Evolutionary conservation across 2,888 invertebrate genomes (phyloP).

Genomic region (Troides aeacus): DNA sequence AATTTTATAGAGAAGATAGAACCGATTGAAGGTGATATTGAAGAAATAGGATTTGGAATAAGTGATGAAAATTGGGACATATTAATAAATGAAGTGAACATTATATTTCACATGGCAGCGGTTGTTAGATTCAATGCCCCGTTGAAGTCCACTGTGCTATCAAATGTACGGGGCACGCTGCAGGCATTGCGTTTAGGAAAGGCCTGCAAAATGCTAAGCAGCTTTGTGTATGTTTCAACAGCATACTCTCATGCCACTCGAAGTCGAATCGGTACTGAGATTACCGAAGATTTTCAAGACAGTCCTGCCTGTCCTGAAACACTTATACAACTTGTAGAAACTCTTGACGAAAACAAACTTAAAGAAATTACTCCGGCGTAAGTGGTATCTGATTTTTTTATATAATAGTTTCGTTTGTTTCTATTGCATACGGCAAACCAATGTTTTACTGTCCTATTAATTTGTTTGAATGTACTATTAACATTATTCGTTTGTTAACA

Average conservation of each 20-base stretch:
- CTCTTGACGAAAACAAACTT: slow-evolving; percentile 3
- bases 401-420: too few species aligned
- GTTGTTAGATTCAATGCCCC: slow-evolving; percentile 21
- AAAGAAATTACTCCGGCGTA: slow-evolving; percentile 13
- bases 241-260: slow-evolving; percentile 25
- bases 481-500: not conserved
- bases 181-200: slow-evolving; percentile 22
- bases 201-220: slow-evolving; percentile 11
- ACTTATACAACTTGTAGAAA: slow-evolving; percentile 23
- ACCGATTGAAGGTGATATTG: slow-evolving; percentile 22
- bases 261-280: slow-evolving; percentile 7
- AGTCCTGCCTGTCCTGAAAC: slow-evolving; percentile 13
- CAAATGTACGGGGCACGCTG: slow-evolving; percentile 16
- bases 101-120: slow-evolving; percentile 27
- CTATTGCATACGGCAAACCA: too few species aligned
- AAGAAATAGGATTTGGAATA: slow-evolving; percentile 17
- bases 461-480: not conserved
- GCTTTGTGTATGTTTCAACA: slow-evolving; percentile 25
- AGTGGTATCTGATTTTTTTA: not conserved
- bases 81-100: slow-evolving; percentile 18
- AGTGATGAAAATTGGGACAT: slow-evolving; percentile 6
- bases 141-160: slow-evolving; percentile 9
- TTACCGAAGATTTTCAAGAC: slow-evolving; percentile 15
- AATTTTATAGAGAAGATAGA: slow-evolving; percentile 18
- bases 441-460: too few species aligned